Evolutionary conservation across 2,113 vertebrate species (phyloP).

Genomic region (Tympanuchus pallidicinctus): DNA sequence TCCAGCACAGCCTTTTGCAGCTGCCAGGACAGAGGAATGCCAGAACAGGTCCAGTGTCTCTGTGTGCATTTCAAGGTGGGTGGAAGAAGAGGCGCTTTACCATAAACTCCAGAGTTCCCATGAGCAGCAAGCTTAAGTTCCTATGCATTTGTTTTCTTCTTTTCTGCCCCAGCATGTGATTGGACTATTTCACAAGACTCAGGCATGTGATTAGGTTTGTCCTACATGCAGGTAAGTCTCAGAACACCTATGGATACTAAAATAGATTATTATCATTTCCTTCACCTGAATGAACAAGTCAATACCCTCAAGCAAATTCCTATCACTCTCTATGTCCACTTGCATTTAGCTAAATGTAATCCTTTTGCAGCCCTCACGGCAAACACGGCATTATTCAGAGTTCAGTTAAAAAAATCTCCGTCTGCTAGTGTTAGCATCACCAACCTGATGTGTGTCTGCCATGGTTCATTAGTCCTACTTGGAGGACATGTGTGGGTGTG

Average conservation of each 20-base stretch:
- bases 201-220: not conserved
- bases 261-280: not conserved
- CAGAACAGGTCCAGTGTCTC: not conserved
- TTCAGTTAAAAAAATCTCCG: not conserved
- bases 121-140: not conserved
- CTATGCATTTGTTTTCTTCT: not conserved
- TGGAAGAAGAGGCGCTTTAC: not conserved
- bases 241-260: not conserved
- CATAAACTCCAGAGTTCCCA: not conserved
- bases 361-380: not conserved
- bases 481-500: not conserved
- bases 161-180: not conserved
- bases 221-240: not conserved
- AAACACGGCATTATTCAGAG: not conserved
- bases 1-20: not conserved
- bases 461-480: not conserved
- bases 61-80: not conserved
- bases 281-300: slow-evolving; percentile 2
- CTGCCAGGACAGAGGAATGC: not conserved
- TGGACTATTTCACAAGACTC: not conserved
- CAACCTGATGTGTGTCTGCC: not conserved
- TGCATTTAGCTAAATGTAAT: slow-evolving; percentile 31
- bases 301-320: slow-evolving; percentile 33
- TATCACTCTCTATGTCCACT: not conserved
- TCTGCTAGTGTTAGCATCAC: not conserved